Base-by-base conservation (phyloP, 2,888 invertebrate genomes). In the Aphrophora alni region DNA sequence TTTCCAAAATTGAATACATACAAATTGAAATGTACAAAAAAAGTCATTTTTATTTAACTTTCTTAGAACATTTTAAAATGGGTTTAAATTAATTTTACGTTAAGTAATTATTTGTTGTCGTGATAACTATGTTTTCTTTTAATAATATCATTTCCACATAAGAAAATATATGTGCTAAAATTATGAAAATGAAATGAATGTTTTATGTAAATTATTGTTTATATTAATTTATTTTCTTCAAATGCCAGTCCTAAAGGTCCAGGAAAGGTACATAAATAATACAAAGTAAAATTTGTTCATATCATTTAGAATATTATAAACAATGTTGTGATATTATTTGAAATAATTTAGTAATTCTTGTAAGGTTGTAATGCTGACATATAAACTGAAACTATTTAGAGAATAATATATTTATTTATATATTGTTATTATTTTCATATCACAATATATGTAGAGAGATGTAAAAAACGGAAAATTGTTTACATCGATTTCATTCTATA, bases 371-470 rank as follows among this genome's bases (percentile, higher is more conserved):
- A 59, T 21, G 21, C 21, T 59, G 21, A 59, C 44, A 59, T 59
- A 59, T 44, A 59, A 59, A 21, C 59, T 59, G 21, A 59, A 59
- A 21, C n/a, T 59, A 59, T 59, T 59, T 59, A 59, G n/a, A 59
- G n/a, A 8, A 21, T 59, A 59, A 59, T 59, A 59, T 59, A 59
- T 59, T 59, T 59, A 59, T 59, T 21, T 59, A 21, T 21, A n/a
- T 59, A 44, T 14, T 44, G 44, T 59, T 59, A 59, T 59, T 59
- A 59, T 59, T 59, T 59, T 59, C 59, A 59, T 59, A 59, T 59
- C 21, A 59, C 59, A 21, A 44, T 44, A 44, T 14, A 44, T 44
- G 2, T 59, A 59, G 59, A 59, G 59, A 59, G 21, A 21, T 59
- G n/a, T n/a, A 21, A 59, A 59, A 59, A 59, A 59, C 21, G 59